Evolutionary conservation across 1,140 invertebrate species (phyloP).

Genomic region (Notospermus geniculatus): DNA sequence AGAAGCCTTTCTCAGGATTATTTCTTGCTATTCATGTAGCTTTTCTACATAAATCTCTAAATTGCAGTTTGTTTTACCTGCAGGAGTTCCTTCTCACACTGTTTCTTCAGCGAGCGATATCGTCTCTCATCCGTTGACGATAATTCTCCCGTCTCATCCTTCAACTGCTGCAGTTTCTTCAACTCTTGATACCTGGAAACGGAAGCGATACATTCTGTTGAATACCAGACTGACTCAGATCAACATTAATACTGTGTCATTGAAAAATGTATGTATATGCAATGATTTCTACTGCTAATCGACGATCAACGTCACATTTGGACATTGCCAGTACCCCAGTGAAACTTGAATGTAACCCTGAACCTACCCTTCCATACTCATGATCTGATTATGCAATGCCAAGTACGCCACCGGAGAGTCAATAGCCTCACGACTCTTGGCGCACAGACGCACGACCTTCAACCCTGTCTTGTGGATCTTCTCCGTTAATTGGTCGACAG

Average conservation of each 20-base stretch:
- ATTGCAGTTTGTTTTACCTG: constrained; percentile 38
- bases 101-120: constrained; percentile 87
- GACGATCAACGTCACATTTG: too few relatives aligned
- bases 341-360: too few relatives aligned
- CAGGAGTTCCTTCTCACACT: constrained; percentile 87
- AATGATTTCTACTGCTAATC: too few relatives aligned
- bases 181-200: constrained; percentile 67
- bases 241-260: constrained; percentile 6
- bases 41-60: too few relatives aligned
- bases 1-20: too few relatives aligned
- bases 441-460: constrained; percentile 93
- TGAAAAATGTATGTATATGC: too few relatives aligned
- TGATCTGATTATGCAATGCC: constrained; percentile 95
- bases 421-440: constrained; percentile 96
- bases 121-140: constrained; percentile 87
- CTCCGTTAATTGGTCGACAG: constrained; percentile 98
- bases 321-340: too few relatives aligned
- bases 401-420: constrained; percentile 97
- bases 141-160: constrained; percentile 95
- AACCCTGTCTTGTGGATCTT: constrained; percentile 97
- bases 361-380: constrained; percentile 76
- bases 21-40: too few relatives aligned
- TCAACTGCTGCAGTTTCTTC: constrained; percentile 92
- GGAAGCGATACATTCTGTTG: too few relatives aligned
- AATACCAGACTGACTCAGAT: background rate